phyloP scores from a whole-genome alignment of 1,140 invertebrate species.

The Tetramorium simillimum region DNA sequence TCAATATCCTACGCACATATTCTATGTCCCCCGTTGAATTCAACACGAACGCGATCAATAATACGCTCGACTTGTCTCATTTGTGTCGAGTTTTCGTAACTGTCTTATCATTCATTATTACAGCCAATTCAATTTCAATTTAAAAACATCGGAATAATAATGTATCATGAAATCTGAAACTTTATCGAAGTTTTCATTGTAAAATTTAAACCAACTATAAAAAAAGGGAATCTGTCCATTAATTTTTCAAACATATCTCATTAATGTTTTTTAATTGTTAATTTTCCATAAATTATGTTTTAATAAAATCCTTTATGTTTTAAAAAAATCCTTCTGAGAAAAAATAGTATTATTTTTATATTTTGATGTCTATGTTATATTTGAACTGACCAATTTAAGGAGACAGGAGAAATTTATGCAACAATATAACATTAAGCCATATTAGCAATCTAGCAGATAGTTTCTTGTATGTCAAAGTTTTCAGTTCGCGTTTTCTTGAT shows the following conservation, averaged over 20 bases:
- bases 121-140: conserved; percentile 10
- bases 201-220: neutral
- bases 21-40: conserved; percentile 14
- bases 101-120: neutral
- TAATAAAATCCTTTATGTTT: neutral
- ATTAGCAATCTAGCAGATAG: conserved; percentile 31
- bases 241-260: neutral
- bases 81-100: conserved; percentile 10
- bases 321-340: neutral
- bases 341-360: neutral
- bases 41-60: conserved; percentile 17
- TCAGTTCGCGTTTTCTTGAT: neutral
- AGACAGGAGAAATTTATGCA: neutral
- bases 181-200: neutral
- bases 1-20: conserved; percentile 19
- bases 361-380: neutral
- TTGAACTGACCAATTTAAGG: neutral
- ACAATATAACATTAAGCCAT: neutral
- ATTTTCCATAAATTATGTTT: conserved; percentile 3
- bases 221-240: neutral
- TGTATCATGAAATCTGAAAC: neutral
- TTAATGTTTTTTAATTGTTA: neutral
- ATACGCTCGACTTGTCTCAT: neutral
- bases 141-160: neutral
- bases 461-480: neutral